Base-by-base conservation (phyloP, 2,113 vertebrate genomes). In the Psittacara wagleri region DNA sequence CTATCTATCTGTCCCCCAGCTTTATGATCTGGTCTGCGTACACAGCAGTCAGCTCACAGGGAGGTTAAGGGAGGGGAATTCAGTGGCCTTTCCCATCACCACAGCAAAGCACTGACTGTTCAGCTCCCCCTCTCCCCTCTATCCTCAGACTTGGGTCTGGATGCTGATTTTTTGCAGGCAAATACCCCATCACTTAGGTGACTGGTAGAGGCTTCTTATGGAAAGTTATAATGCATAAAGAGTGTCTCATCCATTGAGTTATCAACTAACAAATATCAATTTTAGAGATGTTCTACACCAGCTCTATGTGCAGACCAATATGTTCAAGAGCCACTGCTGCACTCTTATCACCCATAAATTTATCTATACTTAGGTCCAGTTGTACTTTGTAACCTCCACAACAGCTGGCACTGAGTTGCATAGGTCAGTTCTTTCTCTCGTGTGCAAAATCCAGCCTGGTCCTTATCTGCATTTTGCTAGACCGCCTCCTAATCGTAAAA, bases 381-480 rank as follows among this genome's bases (percentile, higher is more conserved):
- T 83, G 69, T 59, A 46, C 69, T 68, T 55, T 46, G 64, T 67
- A 84, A 72, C 90, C 84, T 83, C 73, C 76, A 23, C 0, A 1
- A 69, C 89, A 92, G 86, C 89, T 82, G 95, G 81, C 69, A 70
- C 77, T 1, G 51, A 20, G 9, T 70, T 68, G 46, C 81, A 87
- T 48, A 64, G 89, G 81, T 91, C 91, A 68, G 33, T 79, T 78
- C 2, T 79, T 73, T 76, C 39, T 57, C 81, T 61, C 23, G 27
- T 68, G 86, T 44, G 69, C n/a, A 64, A 68, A 86, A 72, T 18
- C n/a, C 88, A 96, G 39, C 57, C 80, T 31, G 57, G 55, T 64
- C 66, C 51, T 94, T 92, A 92, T 94, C 95, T 93, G 73, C 25
- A 5, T 35, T 95, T 95, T 35, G 68, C 86, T 92, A 33, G 86